A percentile compares a stretch with the other conserved stretches of the same genome.
Conservation (phyloP, 23 tunicate species). For the Trididemnum nubilum region DNA sequence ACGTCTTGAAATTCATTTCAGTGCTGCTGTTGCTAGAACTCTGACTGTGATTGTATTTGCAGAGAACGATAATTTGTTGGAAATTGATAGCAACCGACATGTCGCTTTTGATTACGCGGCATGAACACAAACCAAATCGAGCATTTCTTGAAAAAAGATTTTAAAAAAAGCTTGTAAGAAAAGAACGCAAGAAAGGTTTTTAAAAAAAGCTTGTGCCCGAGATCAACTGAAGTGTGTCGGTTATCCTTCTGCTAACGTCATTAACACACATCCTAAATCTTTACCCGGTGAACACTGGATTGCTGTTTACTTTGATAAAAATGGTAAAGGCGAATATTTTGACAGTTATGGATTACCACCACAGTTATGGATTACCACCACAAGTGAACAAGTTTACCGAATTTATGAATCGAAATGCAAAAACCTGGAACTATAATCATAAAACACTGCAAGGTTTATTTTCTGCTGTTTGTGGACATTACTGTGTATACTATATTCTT, state of each 20-base stretch:
- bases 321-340: no score
- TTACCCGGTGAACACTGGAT: background rate
- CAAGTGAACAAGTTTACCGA: no score
- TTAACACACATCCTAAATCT: no score
- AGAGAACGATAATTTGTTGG: background rate
- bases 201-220: background rate
- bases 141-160: background rate
- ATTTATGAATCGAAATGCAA: background rate
- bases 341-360: background rate
- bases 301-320: background rate
- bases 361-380: background rate
- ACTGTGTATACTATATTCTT: no score
- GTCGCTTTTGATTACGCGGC: no score
- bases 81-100: no score
- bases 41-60: background rate
- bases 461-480: no score
- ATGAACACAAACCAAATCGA: background rate
- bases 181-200: no score
- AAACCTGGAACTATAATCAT: background rate
- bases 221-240: background rate
- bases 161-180: background rate
- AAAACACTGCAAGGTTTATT: background rate
- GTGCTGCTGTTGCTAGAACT: background rate
- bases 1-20: background rate
- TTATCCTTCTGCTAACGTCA: no score